These are phyloP conservation scores for Apamea crenata DNA, from an alignment of 2,888 invertebrate genomes.

Conservation along the genomic window DNA sequence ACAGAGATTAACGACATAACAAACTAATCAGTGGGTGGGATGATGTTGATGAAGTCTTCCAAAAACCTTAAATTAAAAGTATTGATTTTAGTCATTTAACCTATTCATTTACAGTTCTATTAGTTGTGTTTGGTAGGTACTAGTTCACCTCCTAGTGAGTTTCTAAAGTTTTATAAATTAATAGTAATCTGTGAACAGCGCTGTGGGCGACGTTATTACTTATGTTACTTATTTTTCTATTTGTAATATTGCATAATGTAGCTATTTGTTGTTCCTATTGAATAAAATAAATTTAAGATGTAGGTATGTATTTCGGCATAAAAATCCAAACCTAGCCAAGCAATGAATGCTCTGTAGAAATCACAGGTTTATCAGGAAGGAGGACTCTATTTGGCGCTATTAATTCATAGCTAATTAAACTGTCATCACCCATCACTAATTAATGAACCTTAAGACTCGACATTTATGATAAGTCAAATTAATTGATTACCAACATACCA, in stretches of 20 bases:
- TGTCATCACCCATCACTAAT: not conserved
- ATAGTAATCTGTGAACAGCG: no score
- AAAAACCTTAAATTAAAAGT: not conserved
- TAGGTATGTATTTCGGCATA: not conserved
- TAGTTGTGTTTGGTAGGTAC: not conserved
- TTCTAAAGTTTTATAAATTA: no score
- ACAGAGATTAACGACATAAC: no score
- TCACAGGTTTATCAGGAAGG: not conserved
- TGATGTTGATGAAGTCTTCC: not conserved
- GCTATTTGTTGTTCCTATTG: no score
- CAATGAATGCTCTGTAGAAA: not conserved
- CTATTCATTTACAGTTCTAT: not conserved
- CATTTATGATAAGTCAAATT: not conserved
- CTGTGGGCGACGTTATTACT: not conserved
- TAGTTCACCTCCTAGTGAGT: no score
- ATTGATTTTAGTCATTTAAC: not conserved
- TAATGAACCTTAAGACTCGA: not conserved
- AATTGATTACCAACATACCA: conserved; percentile 28
- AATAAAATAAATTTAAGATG: not conserved
- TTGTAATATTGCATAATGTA: no score
- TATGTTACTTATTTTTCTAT: not conserved
- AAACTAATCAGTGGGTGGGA: no score
- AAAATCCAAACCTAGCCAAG: not conserved
- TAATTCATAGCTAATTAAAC: conserved; percentile 11
- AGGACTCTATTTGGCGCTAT: not conserved